Percentiles rank a stretch among this genome's conserved stretches.
Conservation (phyloP, 2,797 vertebrate species). For the Nyctalus aviator region DNA sequence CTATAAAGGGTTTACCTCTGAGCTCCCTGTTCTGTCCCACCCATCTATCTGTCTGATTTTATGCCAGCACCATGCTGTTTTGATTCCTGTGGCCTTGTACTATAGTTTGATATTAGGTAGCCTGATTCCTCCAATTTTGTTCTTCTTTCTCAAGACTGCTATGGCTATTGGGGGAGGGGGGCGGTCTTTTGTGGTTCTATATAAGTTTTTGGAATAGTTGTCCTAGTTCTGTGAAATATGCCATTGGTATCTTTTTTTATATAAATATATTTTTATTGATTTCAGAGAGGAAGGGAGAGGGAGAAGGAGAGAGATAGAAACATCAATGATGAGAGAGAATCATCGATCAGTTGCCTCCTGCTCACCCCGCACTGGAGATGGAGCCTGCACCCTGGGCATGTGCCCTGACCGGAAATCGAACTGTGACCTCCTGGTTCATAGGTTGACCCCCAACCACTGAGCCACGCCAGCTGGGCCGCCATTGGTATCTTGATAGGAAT, state of each 20-base stretch:
- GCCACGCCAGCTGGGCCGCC: not conserved
- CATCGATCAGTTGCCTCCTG: not conserved
- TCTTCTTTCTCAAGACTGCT: too few species aligned
- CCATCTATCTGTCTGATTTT: too few species aligned
- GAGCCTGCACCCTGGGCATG: not conserved
- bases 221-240: not conserved
- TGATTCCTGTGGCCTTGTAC: too few species aligned
- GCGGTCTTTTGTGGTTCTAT: not conserved
- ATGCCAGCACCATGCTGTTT: too few species aligned
- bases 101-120: too few species aligned
- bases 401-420: not conserved
- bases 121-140: too few species aligned
- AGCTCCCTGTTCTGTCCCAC: too few species aligned
- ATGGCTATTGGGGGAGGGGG: not conserved
- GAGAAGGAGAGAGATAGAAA: not conserved
- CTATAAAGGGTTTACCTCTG: too few species aligned
- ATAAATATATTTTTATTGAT: not conserved
- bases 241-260: not conserved
- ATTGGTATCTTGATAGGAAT: too few species aligned
- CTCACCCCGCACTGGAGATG: not conserved
- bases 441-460: not conserved
- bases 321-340: not conserved
- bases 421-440: not conserved
- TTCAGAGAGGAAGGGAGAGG: too few species aligned
- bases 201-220: not conserved